phyloP scores from a whole-genome alignment of 2,113 vertebrate species.

The Myrmecophaga tridactyla region DNA sequence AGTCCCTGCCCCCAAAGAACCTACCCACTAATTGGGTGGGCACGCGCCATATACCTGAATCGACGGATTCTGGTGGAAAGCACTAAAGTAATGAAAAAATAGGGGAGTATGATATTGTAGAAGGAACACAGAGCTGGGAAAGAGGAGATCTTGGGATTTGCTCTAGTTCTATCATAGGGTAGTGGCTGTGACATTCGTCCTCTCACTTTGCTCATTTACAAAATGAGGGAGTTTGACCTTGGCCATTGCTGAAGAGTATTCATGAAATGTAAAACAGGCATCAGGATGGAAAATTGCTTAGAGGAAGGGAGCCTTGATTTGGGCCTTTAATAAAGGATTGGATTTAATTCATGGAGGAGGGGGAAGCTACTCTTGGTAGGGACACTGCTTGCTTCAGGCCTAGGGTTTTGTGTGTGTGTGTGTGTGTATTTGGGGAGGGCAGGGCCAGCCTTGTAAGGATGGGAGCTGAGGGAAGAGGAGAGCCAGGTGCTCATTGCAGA shows the following conservation, averaged over 20 bases:
- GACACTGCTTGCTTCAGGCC: background rate
- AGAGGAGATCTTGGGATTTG: background rate
- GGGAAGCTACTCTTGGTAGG: background rate
- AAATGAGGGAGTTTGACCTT: background rate
- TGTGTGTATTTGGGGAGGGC: background rate
- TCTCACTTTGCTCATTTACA: background rate
- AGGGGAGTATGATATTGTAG: background rate
- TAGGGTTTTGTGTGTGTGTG: too few species aligned
- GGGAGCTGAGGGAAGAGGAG: background rate
- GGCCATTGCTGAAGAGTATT: background rate
- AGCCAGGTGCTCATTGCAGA: too few species aligned
- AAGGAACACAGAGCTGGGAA: background rate
- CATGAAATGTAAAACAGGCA: background rate
- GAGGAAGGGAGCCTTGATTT: background rate
- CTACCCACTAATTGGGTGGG: background rate
- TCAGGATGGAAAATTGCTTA: background rate
- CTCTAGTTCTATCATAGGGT: fast-evolving
- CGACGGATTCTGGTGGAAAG: background rate
- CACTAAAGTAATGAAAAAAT: background rate
- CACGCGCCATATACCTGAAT: background rate
- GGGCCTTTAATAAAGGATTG: background rate
- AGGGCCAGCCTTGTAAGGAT: background rate
- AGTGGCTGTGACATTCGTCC: background rate
- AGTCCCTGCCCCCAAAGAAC: background rate
- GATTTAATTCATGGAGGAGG: background rate